These are phyloP conservation scores for Recurvirostra avosetta DNA, from an alignment of 2,113 vertebrate genomes.

Conservation along the genomic window DNA sequence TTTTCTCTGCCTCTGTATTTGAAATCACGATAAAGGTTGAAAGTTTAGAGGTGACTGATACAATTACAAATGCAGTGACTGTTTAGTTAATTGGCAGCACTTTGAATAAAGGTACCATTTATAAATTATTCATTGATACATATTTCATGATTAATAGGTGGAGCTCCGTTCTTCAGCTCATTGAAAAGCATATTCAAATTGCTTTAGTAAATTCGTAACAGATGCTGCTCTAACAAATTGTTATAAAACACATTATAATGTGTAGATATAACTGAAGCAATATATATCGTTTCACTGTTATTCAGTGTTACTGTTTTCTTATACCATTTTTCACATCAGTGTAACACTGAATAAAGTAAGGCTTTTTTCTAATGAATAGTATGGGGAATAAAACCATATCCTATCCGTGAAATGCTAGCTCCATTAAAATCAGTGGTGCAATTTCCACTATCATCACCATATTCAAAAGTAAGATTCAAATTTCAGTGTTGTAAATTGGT, in stretches of 20 bases:
- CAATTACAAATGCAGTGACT: slow-evolving; percentile 13
- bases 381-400: not conserved
- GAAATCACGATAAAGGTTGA: not conserved
- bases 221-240: slow-evolving; percentile 42
- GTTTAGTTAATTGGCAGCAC: slow-evolving; percentile 47
- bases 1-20: not conserved
- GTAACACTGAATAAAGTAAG: slow-evolving; percentile 10
- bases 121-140: slow-evolving; percentile 60
- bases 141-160: slow-evolving; percentile 51
- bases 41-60: slow-evolving; percentile 44
- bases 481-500: not conserved
- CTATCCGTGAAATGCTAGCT: not conserved
- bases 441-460: not conserved
- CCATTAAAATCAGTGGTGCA: not conserved
- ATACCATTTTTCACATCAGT: not conserved
- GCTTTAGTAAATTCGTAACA: slow-evolving; percentile 1
- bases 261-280: slow-evolving; percentile 29
- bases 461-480: not conserved
- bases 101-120: slow-evolving; percentile 57
- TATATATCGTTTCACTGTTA: slow-evolving; percentile 41
- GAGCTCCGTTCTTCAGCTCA: not conserved
- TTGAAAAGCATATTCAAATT: slow-evolving; percentile 33
- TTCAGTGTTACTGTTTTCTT: slow-evolving; percentile 22
- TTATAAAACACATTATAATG: slow-evolving; percentile 32
- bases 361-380: not conserved